These are phyloP conservation scores for Catocala nupta DNA, from an alignment of 2,888 invertebrate species.

Conservation along the genomic window DNA sequence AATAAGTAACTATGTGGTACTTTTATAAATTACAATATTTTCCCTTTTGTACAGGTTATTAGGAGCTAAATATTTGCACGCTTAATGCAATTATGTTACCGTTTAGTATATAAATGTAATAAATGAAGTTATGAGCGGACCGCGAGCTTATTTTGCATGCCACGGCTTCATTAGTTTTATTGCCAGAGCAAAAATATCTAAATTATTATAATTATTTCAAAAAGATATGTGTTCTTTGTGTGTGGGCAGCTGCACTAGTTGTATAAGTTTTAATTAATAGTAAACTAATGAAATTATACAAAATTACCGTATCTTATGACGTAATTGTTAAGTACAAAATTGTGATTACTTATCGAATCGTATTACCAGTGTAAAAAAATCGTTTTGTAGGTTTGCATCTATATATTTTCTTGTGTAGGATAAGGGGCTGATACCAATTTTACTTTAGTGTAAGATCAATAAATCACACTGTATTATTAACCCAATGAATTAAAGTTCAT, in stretches of 20 bases:
- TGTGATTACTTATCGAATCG: conserved; percentile 65
- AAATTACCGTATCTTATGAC: conserved; percentile 42
- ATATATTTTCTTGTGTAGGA: conserved; percentile 56
- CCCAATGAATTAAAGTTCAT: conserved; percentile 56
- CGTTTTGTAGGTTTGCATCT: conserved; percentile 61
- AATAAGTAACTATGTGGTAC: conserved; percentile 18
- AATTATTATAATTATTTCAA: conserved; percentile 9
- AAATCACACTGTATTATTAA: conserved; percentile 62
- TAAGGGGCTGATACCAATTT: conserved; percentile 82
- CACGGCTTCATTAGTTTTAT: conserved; percentile 24
- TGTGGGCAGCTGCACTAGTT: conserved; percentile 38
- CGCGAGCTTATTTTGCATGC: conserved; percentile 30
- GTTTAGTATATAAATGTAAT: conserved; percentile 43
- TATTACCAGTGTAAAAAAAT: conserved; percentile 74
- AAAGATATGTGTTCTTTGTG: conserved; percentile 20
- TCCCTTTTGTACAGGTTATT: conserved; percentile 19
- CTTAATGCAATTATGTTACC: conserved; percentile 61
- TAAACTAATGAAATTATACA: conserved; percentile 48
- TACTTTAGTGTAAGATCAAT: conserved; percentile 70
- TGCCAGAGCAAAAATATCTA: conserved; percentile 32
- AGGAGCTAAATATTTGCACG: conserved; percentile 45
- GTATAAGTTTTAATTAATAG: conserved; percentile 23
- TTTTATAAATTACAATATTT: conserved; percentile 16
- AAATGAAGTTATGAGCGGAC: conserved; percentile 20
- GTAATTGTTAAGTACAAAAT: conserved; percentile 73